Evolutionary conservation across 2,888 invertebrate genomes (phyloP), one percentile per base, ranked within the genome.

Genomic region (Coronaproctus castanopsis): DNA sequence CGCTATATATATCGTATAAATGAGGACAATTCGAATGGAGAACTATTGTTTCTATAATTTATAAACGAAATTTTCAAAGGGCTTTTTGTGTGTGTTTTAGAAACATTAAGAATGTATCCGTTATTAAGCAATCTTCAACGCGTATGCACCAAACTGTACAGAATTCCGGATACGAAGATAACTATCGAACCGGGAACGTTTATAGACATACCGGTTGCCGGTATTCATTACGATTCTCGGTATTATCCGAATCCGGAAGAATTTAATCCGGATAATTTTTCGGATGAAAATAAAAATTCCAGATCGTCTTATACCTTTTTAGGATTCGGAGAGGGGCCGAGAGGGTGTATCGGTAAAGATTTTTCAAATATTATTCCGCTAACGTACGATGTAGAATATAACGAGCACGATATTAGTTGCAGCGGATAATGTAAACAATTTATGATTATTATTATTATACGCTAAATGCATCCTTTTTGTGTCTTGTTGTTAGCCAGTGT

Each of bases 251-350:
- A 24, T 21, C 55, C 55, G 2, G 20, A 55, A 14, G 18, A 55
- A 36, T 55, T 55, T 36, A 36, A 55, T 21, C 55, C 55, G 5
- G 55, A 55, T 2, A 24, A 55, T 19, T 55, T 55, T 23, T 21
- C 55, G 20, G 36, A 55, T 21, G 55, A 36, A 36, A 48, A 24
- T 1, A 55, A 36, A 20, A 20, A 24, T 8, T 36, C 24, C 19
- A 55, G 55, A 20, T 48, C 55, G 21, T 48, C 20, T 2, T 36
- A 55, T 24, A 20, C 55, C 3, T 36, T 21, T 24, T 3, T 55
- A 36, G 36, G 36, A 3, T 55, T 55, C 19, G 55, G 55, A 36
- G 55, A 55, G 21, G 55, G 55, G 14, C 55, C 55, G 2, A 55
- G 55, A 55, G 36, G 36, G 20, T 55, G 55, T n/a, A 55, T 55